These are phyloP conservation scores for Chrysogorgia sp. DNA, from an alignment of 92 coral and sea anemone genomes.

Conservation along the genomic window DNA sequence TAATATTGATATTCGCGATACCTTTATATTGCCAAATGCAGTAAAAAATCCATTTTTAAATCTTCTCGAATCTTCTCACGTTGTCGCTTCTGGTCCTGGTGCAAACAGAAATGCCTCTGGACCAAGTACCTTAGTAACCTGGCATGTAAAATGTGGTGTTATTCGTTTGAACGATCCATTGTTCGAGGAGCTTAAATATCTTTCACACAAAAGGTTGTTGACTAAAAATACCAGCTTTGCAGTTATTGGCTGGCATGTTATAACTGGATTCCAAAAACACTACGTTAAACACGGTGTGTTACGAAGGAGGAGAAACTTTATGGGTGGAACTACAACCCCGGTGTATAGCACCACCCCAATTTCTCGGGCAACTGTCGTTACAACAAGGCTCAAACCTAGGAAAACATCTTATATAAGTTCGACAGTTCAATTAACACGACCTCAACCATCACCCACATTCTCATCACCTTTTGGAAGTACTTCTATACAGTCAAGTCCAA, in stretches of 20 bases:
- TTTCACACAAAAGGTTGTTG: conserved; percentile 73
- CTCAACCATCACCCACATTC: conserved; percentile 36
- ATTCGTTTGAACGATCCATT: conserved; percentile 62
- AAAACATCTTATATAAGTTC: conserved; percentile 13
- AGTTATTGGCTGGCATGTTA: conserved; percentile 88
- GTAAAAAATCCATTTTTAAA: conserved; percentile 66
- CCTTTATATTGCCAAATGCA: conserved; percentile 62
- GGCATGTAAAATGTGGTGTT: conserved; percentile 91
- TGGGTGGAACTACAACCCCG: conserved; percentile 78
- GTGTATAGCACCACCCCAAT: conserved; percentile 63
- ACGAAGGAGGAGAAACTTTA: conserved; percentile 42
- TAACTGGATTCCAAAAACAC: conserved; percentile 77
- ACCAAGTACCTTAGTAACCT: conserved; percentile 69
- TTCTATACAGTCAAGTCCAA: neutral
- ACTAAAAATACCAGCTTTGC: conserved; percentile 66
- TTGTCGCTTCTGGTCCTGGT: conserved; percentile 85
- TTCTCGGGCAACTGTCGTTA: conserved; percentile 59
- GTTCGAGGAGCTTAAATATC: conserved; percentile 62
- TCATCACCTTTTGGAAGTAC: conserved; percentile 2
- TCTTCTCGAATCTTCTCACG: conserved; percentile 71
- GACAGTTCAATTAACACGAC: neutral
- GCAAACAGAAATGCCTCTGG: conserved; percentile 80
- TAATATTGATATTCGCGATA: conserved; percentile 50
- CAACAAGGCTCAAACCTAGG: conserved; percentile 57
- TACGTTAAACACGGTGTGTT: conserved; percentile 64